These are phyloP conservation scores for Adela reaumurella DNA, from an alignment of 2,888 invertebrate genomes.

Conservation along the genomic window DNA sequence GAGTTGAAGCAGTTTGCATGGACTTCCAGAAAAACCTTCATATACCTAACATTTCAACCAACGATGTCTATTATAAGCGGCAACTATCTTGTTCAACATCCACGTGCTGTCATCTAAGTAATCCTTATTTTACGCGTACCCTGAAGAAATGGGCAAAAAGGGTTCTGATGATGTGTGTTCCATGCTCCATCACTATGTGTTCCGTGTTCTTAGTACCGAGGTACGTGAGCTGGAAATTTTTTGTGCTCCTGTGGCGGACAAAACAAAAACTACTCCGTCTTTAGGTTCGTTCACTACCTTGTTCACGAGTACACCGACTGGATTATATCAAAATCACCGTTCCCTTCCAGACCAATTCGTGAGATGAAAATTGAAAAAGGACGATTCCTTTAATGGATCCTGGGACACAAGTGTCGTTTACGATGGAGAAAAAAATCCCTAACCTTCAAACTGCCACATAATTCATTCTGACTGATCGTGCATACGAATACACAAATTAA, in stretches of 20 bases:
- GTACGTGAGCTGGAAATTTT: conserved; percentile 4
- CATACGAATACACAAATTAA: too few species aligned
- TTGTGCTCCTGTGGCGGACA: conserved; percentile 8
- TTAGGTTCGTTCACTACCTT: conserved; percentile 6
- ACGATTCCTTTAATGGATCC: too few species aligned
- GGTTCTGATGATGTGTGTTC: not conserved
- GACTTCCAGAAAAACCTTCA: not conserved
- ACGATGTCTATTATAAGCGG: conserved; percentile 2
- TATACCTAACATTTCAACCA: not conserved
- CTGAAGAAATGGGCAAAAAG: conserved; percentile 1
- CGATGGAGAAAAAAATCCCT: too few species aligned
- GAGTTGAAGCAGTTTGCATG: not conserved
- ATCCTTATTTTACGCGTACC: conserved; percentile 2
- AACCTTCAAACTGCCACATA: too few species aligned
- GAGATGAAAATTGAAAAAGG: too few species aligned
- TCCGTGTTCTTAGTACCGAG: conserved; percentile 2
- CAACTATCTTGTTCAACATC: conserved; percentile 3
- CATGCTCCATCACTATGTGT: conserved; percentile 3
- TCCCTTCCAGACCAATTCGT: too few species aligned
- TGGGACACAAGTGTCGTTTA: too few species aligned
- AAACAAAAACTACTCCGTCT: conserved; percentile 7
- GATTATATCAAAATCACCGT: conserved; percentile 5
- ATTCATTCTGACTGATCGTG: too few species aligned
- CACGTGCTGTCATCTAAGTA: not conserved
- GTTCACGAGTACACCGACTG: conserved; percentile 5